Percentiles rank a stretch among this genome's conserved stretches.
phyloP scores from a whole-genome alignment of 1,140 invertebrate species.

The Heterodera schachtii region DNA sequence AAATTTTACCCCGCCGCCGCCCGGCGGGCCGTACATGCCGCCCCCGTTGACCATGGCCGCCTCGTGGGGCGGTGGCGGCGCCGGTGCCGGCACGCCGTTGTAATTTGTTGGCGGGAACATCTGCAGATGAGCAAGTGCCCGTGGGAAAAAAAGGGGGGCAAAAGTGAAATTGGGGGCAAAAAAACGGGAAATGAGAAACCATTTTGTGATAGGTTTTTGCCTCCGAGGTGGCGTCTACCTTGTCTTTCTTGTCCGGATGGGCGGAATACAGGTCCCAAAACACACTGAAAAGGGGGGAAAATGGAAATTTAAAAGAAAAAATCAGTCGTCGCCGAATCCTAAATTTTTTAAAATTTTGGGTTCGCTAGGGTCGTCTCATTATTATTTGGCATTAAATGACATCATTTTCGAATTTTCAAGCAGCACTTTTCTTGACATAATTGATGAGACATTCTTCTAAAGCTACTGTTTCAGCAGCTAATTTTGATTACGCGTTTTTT shows the following conservation, averaged over 20 bases:
- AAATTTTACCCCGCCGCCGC: neutral
- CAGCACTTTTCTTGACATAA: too few species aligned
- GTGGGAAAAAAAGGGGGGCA: neutral
- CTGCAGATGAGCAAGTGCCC: neutral
- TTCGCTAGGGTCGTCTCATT: constrained; percentile 52
- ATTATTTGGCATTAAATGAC: too few species aligned
- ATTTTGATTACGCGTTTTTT: too few species aligned
- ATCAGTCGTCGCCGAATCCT: too few species aligned
- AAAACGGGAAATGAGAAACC: neutral
- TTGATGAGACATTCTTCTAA: too few species aligned
- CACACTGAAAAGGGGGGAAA: constrained; percentile 41
- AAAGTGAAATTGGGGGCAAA: neutral
- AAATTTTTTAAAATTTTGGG: neutral
- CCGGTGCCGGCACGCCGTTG: neutral
- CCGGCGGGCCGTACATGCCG: constrained; percentile 28
- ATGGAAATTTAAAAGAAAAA: neutral
- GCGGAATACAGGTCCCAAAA: constrained; percentile 61
- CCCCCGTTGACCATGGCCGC: constrained; percentile 28
- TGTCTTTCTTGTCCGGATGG: constrained; percentile 54
- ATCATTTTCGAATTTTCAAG: too few species aligned
- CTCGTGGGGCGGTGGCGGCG: neutral
- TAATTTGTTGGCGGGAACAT: constrained; percentile 6
- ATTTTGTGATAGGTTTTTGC: constrained; percentile 52
- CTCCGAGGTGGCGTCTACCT: constrained; percentile 37
- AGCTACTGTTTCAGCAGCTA: too few species aligned